Conservation (phyloP, 2,888 invertebrate genomes). For the Diaprepes abbreviatus region DNA sequence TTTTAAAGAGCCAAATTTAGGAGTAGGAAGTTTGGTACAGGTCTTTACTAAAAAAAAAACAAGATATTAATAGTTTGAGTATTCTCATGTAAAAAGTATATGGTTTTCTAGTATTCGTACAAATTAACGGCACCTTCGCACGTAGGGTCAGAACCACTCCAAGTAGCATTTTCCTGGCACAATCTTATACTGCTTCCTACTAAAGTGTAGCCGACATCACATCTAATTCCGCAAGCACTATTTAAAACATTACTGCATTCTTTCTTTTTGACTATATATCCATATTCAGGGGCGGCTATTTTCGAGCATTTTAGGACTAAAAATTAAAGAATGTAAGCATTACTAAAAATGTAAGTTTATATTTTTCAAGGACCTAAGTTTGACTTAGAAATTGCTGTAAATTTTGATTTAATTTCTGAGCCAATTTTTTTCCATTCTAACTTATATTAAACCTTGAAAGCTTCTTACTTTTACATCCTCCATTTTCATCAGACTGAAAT, state of each 20-base stretch:
- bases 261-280: conserved; percentile 75
- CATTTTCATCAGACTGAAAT: conserved; percentile 68
- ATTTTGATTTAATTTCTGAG: no score
- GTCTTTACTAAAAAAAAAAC: conserved; percentile 72
- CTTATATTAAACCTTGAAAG: no score
- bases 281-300: conserved; percentile 73
- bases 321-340: conserved; percentile 27
- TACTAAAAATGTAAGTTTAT: no score
- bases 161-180: conserved; percentile 75
- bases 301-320: conserved; percentile 74
- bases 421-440: no score
- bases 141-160: conserved; percentile 76
- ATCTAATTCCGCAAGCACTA: conserved; percentile 79
- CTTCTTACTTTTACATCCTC: conserved; percentile 72
- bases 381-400: no score
- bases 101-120: no score
- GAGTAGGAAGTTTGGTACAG: conserved; percentile 71
- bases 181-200: conserved; percentile 71
- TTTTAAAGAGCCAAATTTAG: conserved; percentile 71
- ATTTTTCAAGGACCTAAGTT: no score
- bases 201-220: conserved; percentile 74
- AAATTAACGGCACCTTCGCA: conserved; percentile 73
- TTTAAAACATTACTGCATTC: conserved; percentile 76
- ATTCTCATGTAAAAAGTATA: no score
- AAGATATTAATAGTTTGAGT: no score